Conservation (phyloP, 2,888 invertebrate species). For the Stomorhina lunata region DNA sequence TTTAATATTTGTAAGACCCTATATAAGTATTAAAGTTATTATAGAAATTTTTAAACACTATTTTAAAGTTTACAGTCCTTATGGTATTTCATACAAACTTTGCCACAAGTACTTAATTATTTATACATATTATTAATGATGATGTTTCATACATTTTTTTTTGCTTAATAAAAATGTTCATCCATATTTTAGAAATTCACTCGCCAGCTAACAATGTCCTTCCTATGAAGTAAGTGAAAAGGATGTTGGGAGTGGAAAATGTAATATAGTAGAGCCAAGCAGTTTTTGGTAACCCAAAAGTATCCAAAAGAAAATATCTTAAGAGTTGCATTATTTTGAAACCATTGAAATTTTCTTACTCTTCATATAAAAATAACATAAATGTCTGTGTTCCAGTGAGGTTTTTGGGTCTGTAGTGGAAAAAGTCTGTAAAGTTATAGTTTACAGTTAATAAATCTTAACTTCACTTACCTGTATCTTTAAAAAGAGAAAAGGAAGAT, state of each 20-base stretch:
- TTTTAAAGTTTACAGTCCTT: too few relatives aligned
- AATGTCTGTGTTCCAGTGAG: neutral
- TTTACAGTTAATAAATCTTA: constrained; percentile 55
- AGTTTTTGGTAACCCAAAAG: constrained; percentile 22
- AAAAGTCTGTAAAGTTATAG: constrained; percentile 38
- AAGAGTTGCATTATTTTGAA: constrained; percentile 33
- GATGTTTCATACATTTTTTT: neutral
- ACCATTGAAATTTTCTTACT: constrained; percentile 7
- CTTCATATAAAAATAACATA: neutral
- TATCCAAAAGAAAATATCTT: constrained; percentile 14
- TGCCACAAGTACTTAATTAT: constrained; percentile 3
- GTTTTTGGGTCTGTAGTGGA: neutral
- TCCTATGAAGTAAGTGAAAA: constrained; percentile 8
- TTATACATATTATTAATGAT: neutral
- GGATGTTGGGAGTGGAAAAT: neutral
- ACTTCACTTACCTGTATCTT: constrained; percentile 17
- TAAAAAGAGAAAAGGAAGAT: neutral
- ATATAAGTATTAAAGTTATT: too few relatives aligned
- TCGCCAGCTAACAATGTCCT: constrained; percentile 43
- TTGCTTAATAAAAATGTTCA: neutral
- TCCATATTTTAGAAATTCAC: constrained; percentile 12
- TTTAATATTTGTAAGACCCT: too few relatives aligned
- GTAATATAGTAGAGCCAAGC: neutral
- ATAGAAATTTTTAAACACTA: too few relatives aligned
- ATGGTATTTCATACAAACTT: neutral